A percentile compares a stretch with the other conserved stretches of the same genome.
phyloP scores from a whole-genome alignment of 1,140 invertebrate genomes.

The Stenopsyche tienmushanensis region DNA sequence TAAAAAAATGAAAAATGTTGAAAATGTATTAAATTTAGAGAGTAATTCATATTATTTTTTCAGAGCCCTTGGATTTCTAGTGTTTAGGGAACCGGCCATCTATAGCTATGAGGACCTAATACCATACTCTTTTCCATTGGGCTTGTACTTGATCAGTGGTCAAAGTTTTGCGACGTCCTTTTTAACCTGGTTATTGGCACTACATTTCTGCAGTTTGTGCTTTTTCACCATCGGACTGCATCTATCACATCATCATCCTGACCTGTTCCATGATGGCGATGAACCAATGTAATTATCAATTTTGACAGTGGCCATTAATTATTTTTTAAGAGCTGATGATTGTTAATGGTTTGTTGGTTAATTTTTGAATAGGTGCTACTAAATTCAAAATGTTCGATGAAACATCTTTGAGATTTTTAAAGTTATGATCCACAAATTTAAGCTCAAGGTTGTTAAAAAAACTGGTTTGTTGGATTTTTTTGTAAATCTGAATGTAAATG shows the following conservation, averaged over 20 bases:
- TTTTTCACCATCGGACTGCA: slow-evolving; percentile 69
- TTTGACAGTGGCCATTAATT: too few species aligned
- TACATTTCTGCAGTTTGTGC: slow-evolving; percentile 60
- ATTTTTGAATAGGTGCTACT: not conserved
- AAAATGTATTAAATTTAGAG: not conserved
- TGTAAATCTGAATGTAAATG: too few species aligned
- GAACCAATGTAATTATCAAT: slow-evolving; percentile 60
- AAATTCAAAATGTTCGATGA: not conserved
- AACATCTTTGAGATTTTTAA: not conserved
- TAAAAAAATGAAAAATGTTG: not conserved
- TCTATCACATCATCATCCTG: slow-evolving; percentile 80
- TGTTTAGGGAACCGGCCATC: not conserved
- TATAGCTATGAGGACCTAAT: slow-evolving; percentile 17
- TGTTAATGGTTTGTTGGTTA: not conserved
- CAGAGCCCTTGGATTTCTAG: not conserved
- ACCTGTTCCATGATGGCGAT: slow-evolving; percentile 83
- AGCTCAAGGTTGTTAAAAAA: too few species aligned
- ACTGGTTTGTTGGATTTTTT: too few species aligned
- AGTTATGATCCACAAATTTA: too few species aligned
- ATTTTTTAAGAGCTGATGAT: too few species aligned
- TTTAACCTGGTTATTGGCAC: slow-evolving; percentile 62
- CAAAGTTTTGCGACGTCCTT: slow-evolving; percentile 42
- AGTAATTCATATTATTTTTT: not conserved
- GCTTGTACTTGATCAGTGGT: slow-evolving; percentile 53
- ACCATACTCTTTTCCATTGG: slow-evolving; percentile 47